These are phyloP conservation scores for Proteles cristata DNA, from an alignment of 2,113 vertebrate genomes.

Conservation along the genomic window DNA sequence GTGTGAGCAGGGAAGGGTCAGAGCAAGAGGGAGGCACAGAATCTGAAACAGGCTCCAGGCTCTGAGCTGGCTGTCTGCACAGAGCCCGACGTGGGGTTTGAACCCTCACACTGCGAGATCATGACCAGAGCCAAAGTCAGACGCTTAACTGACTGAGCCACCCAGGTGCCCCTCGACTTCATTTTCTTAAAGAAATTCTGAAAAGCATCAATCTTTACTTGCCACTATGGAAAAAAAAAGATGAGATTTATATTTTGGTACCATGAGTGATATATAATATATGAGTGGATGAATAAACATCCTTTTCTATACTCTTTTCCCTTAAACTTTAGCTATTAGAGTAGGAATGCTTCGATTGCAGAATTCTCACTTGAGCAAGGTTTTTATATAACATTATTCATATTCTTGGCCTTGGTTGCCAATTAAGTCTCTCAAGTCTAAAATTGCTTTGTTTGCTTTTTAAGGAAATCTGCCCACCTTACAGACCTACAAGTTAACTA, in stretches of 20 bases:
- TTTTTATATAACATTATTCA: slow-evolving; percentile 78
- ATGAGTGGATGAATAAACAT: not conserved
- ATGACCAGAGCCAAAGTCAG: no score
- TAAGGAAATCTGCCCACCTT: slow-evolving; percentile 75
- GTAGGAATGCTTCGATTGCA: slow-evolving; percentile 69
- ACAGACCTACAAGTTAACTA: slow-evolving; percentile 76
- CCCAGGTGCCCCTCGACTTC: not conserved
- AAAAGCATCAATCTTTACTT: slow-evolving; percentile 13
- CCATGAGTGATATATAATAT: not conserved
- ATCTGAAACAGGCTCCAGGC: no score
- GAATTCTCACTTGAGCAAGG: slow-evolving; percentile 76
- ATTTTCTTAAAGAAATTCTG: slow-evolving; percentile 4
- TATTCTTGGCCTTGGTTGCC: slow-evolving; percentile 68
- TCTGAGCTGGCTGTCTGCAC: no score
- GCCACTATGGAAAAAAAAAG: not conserved
- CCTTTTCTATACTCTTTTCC: not conserved
- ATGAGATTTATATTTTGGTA: not conserved
- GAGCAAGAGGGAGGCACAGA: no score
- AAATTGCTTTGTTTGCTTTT: slow-evolving; percentile 80
- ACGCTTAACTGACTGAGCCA: no score
- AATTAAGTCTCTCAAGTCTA: slow-evolving; percentile 79
- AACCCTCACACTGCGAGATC: no score
- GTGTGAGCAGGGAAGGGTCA: no score
- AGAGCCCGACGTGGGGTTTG: no score
- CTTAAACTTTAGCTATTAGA: slow-evolving; percentile 46